Evolutionary conservation across 2,888 invertebrate genomes (phyloP), one percentile per base, ranked within the genome.

Genomic region (Cylindroiulus punctatus): DNA sequence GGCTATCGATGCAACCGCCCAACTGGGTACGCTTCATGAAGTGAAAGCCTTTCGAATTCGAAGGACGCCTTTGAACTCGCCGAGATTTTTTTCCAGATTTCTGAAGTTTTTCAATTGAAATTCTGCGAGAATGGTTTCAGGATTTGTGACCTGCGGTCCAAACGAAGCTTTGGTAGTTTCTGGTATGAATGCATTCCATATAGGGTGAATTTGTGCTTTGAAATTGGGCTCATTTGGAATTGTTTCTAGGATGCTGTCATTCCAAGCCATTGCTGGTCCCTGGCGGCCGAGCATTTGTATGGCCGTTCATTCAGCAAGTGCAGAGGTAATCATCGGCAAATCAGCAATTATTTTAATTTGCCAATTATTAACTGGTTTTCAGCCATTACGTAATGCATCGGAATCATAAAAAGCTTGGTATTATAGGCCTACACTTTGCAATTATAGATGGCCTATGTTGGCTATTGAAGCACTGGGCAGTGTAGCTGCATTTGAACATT

Each of bases 231-330:
- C 7, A 82, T 82, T 82, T n/a, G n/a, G 36, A 2, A 4, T 82
- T 82, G 22, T 89, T 91, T 91, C 57, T 90, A 98, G 98, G 98
- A 94, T 98, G 98, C 92, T 98, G 97, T 91, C 96, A 98, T 91
- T 94, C 95, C 89, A 97, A 97, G 91, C 98, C 98, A 76, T 92
- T 97, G 86, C 92, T 98, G 88, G 96, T 99, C 86, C 97, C 98
- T 76, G 99, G 99, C 88, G 99, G 99, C 14, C 93, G 98, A 86
- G 97, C 98, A 36, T 99, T 98, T 92, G 98, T 99, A 22, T 98
- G 98, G 98, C 99, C 99, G 4, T 93, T 95, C 12, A 93, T 98
- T 83, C 93, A 93, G 88, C 91, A 91, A 89, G 90, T 92, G 81
- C 93, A 93, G 88, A 91, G 91, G 92, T 92, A 90, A 87, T 88